Conservation (phyloP, 2,888 invertebrate species). For the Geophilus truncorum region DNA sequence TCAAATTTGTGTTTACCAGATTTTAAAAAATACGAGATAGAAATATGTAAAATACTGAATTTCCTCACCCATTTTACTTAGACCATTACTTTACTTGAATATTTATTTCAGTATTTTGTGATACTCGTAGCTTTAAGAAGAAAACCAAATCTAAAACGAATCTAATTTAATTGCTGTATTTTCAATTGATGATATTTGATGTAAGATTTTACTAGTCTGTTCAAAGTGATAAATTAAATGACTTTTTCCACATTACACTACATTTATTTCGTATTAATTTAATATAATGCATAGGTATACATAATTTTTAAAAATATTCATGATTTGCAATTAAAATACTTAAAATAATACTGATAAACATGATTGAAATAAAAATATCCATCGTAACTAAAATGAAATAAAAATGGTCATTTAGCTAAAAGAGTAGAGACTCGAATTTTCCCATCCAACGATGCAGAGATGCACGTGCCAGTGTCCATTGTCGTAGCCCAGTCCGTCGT, state of each 20-base stretch:
- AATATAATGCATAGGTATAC: background rate
- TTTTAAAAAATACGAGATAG: background rate
- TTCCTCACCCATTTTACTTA: background rate
- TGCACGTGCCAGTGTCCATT: conserved; percentile 57
- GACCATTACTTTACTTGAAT: background rate
- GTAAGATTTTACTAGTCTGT: background rate
- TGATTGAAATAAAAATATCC: background rate
- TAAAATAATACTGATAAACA: background rate
- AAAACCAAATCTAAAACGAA: background rate
- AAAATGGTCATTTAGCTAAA: conserved; percentile 44
- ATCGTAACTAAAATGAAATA: background rate
- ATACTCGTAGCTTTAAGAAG: background rate
- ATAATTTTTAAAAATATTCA: background rate
- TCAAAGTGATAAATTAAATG: background rate
- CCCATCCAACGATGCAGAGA: conserved; percentile 58
- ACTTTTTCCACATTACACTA: background rate
- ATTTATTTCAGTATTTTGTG: background rate
- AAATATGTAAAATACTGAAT: background rate
- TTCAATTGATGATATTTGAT: background rate
- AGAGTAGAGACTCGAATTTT: conserved; percentile 57
- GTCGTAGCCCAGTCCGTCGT: conserved; percentile 60
- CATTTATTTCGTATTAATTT: background rate
- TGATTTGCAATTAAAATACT: background rate
- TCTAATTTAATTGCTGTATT: background rate
- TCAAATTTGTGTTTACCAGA: background rate